Base-by-base conservation (phyloP, 2,113 vertebrate genomes). In the Pomatorhinus ruficollis region DNA sequence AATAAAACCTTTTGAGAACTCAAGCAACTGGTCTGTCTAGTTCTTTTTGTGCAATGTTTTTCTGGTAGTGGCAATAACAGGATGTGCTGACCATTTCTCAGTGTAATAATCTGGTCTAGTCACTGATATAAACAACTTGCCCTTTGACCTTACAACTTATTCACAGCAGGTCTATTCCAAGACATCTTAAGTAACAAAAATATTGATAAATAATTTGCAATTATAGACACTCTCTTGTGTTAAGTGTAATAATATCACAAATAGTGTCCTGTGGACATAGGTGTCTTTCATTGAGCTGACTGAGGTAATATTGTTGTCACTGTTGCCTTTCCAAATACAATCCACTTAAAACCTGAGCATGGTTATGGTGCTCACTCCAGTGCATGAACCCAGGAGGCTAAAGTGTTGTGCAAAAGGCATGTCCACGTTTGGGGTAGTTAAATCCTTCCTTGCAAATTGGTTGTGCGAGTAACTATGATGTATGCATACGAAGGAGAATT, bases 1-100 rank as follows among this genome's bases (percentile, higher is more conserved):
- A 97, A 97, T 97, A 97, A 95, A 79, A 44, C 59, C 82, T 96
- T 97, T 93, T 90, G 87, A 91, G 93, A 92, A 95, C 78, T 89
- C 72, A 89, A 90, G 92, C 65, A 91, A 97, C 96, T 91, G 72
- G 96, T 97, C 87, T 83, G 79, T 95, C 96, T 94, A 78, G 95
- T 87, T 92, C 60, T 95, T 92, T 91, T 87, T n/a, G 9, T 33
- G 61, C 10, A 76, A 49, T 94, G 87, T 72, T 98, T 97, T 85
- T 84, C 72, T 97, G 80, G 87, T 16, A 86, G 89, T 22, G 72
- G 95, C 81, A 92, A 79, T 82, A 95, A 92, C 92, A 97, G 94
- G 94, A 93, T 65, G 13, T 76, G 66, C n/a, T 91, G 61, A 59
- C 87, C 59, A 52, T 95, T 96, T 94, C 86, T 97, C 66, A 90